Percentiles rank a stretch among this genome's conserved stretches.
These are phyloP conservation scores for Camponotus fellah DNA, from an alignment of 2,888 invertebrate species.

Conservation along the genomic window DNA sequence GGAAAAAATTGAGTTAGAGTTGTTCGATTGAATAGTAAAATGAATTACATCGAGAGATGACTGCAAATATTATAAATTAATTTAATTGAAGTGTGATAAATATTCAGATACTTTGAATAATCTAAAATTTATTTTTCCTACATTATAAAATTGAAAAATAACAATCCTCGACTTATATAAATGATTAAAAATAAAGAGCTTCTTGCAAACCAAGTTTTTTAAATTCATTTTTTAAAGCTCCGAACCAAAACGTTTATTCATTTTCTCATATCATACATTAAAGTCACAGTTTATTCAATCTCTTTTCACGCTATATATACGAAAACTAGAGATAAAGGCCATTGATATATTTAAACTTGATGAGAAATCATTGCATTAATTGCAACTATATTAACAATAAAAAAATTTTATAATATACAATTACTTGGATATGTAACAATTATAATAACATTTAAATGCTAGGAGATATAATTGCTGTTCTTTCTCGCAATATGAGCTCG, in stretches of 20 bases:
- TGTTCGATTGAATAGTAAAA: neutral
- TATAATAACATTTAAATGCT: neutral
- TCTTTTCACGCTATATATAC: neutral
- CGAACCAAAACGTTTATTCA: neutral
- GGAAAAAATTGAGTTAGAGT: neutral
- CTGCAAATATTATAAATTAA: neutral
- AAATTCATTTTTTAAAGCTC: slow-evolving; percentile 4
- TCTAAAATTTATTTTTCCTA: neutral
- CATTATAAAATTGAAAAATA: neutral
- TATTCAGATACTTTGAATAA: neutral
- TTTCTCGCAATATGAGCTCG: neutral
- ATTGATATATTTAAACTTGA: slow-evolving; percentile 19
- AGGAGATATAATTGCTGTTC: neutral
- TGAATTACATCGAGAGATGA: neutral
- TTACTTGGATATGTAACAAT: neutral
- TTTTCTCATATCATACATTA: neutral
- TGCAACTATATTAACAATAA: neutral
- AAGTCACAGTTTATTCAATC: neutral
- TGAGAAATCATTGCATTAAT: neutral
- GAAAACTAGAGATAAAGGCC: slow-evolving; percentile 14
- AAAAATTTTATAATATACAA: too few species aligned
- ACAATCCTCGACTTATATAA: neutral
- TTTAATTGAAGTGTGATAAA: neutral
- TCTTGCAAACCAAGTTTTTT: neutral
- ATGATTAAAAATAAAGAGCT: slow-evolving; percentile 10